phyloP scores from a whole-genome alignment of 2,888 invertebrate genomes.

The Cabera pusaria region DNA sequence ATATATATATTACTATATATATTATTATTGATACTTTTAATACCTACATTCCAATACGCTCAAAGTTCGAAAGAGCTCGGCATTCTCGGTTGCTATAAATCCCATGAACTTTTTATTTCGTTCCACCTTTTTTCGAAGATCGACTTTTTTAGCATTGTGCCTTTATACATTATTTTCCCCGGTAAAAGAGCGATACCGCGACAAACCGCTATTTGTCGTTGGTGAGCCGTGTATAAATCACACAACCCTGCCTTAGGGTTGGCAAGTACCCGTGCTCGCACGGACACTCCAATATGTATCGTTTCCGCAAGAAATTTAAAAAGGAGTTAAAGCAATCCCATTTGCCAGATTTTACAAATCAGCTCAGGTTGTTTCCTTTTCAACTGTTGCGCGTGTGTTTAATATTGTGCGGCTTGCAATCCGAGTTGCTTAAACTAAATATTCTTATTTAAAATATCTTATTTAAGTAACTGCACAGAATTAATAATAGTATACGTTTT shows the following conservation, averaged over 20 bases:
- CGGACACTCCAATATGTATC: constrained; percentile 44
- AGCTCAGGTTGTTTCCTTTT: constrained; percentile 6
- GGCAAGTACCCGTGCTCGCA: constrained; percentile 39
- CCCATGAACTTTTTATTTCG: constrained; percentile 13
- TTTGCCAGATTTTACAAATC: constrained; percentile 31
- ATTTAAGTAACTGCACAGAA: no score
- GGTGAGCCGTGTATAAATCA: constrained; percentile 71
- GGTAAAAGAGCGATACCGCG: constrained; percentile 71
- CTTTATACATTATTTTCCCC: constrained; percentile 67
- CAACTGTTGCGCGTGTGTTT: no score
- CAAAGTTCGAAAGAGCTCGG: no score
- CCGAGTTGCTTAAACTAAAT: no score
- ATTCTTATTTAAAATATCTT: no score
- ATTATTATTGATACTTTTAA: no score
- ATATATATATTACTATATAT: no score
- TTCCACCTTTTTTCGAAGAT: constrained; percentile 26
- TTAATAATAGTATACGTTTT: no score
- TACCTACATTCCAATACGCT: no score
- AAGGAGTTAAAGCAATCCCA: constrained; percentile 29
- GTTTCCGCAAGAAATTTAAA: constrained; percentile 31
- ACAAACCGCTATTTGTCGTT: constrained; percentile 80
- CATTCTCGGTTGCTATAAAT: no score
- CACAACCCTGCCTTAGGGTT: constrained; percentile 57
- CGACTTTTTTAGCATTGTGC: constrained; percentile 45
- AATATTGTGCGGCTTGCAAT: no score